Base-by-base conservation (phyloP, 2,113 vertebrate species). In the Butorides virescens region DNA sequence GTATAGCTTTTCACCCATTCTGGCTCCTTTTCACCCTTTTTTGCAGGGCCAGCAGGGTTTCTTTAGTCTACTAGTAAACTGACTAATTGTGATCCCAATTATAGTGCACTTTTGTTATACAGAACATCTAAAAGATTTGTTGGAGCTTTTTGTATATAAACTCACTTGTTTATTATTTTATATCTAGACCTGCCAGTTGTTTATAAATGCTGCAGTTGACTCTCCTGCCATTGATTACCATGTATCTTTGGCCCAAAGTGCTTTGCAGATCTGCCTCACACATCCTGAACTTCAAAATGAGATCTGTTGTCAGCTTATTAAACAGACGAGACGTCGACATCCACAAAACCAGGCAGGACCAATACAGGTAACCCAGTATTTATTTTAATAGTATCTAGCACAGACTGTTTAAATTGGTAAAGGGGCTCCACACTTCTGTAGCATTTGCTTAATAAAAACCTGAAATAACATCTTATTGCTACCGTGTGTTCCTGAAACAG, bases 221-320 rank as follows among this genome's bases (percentile, higher is more conserved):
- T 99, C 99, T 71, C 99, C 99, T 21, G 99, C 99, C 32, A 99
- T 99, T 90, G 99, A 99, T 97, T 99, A 99, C 97, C 99, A 99
- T 27, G 98, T 99, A 37, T 99, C 99, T 61, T 98, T 99, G 98
- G 99, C 99, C 81, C 99, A 99, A 97, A 99, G 99, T 77, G 99
- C 99, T 67, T 92, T 99, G 90, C 99, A 99, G 96, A 98, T 99
- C 95, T 99, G 99, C 81, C 98, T 99, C 92, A 98, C 98, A 19
- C 99, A 99, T 91, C 98, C 99, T 2, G 99, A 99, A 98, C 98
- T 99, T 58, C 99, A 99, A 97, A 99, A 99, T 85, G 99, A 99
- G 98, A 98, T 99, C 92, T 99, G 99, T 95, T 99, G 99, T 95
- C 99, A 99, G 92, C 99, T 99, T 84, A 98, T 99, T 96, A 99